A percentile compares a stretch with the other conserved stretches of the same genome.
Conservation (phyloP, 2,888 invertebrate species). For the Agrotis puta region DNA sequence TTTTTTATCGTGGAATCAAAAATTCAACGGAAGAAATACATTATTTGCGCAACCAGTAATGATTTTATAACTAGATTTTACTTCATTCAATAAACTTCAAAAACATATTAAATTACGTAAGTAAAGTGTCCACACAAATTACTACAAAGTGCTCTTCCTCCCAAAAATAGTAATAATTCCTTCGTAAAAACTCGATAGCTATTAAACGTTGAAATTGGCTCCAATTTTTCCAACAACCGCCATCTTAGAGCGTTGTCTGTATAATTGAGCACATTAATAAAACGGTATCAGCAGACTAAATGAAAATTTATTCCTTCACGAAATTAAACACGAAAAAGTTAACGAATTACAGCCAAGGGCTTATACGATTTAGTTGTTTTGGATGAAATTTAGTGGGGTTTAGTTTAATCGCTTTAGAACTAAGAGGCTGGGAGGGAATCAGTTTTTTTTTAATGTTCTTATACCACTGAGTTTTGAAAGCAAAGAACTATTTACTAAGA, state of each 20-base stretch:
- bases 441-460: background rate
- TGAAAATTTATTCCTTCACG: conserved; percentile 86
- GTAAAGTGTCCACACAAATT: background rate
- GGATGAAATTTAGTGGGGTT: conserved; percentile 24
- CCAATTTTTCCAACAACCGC: conserved; percentile 62
- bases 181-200: conserved; percentile 31
- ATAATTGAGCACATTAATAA: conserved; percentile 87
- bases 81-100: background rate
- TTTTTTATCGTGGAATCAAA: too few relatives aligned
- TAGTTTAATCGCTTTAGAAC: conserved; percentile 23
- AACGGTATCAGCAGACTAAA: conserved; percentile 82
- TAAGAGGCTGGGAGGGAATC: background rate
- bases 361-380: conserved; percentile 48
- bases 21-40: too few relatives aligned
- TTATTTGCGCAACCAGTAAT: too few relatives aligned
- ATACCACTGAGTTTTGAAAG: background rate
- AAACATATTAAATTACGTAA: background rate
- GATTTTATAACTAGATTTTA: too few relatives aligned
- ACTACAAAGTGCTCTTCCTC: background rate
- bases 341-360: conserved; percentile 64
- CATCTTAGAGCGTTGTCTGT: conserved; percentile 67
- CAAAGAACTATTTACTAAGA: background rate
- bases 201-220: conserved; percentile 52
- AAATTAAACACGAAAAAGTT: conserved; percentile 82
- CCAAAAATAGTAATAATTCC: conserved; percentile 29